These are phyloP conservation scores for Micrasema minimum DNA, from an alignment of 1,140 invertebrate genomes.

Conservation along the genomic window DNA sequence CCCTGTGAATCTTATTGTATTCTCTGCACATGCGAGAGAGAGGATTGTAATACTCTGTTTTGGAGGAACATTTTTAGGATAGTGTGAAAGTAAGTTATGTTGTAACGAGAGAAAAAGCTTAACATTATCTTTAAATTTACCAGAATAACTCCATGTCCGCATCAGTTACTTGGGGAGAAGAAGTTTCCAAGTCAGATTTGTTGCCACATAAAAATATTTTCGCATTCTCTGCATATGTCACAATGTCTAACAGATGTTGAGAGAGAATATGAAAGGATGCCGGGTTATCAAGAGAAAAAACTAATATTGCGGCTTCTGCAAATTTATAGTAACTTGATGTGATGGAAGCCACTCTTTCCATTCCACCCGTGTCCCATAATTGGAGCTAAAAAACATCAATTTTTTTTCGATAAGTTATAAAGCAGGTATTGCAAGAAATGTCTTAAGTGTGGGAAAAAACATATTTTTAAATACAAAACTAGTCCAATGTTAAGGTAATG, in stretches of 20 bases:
- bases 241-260: constrained; percentile 90
- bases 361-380: constrained; percentile 93
- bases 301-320: constrained; percentile 89
- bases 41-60: too few relatives aligned
- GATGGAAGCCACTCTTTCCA: constrained; percentile 93
- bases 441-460: too few relatives aligned
- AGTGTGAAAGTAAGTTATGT: too few relatives aligned
- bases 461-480: too few relatives aligned
- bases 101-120: too few relatives aligned
- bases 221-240: constrained; percentile 91
- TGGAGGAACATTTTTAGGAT: too few relatives aligned
- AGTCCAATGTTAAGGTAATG: too few relatives aligned
- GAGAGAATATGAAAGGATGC: constrained; percentile 92
- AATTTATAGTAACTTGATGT: constrained; percentile 95
- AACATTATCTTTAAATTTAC: too few relatives aligned
- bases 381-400: constrained; percentile 79
- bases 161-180: constrained; percentile 82
- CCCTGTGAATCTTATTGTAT: too few relatives aligned
- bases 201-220: constrained; percentile 94
- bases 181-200: constrained; percentile 82
- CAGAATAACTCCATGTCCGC: constrained; percentile 91
- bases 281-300: constrained; percentile 90
- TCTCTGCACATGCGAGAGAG: too few relatives aligned
- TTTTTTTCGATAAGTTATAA: too few relatives aligned
- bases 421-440: too few relatives aligned